Base-by-base conservation (phyloP, 2,888 invertebrate species). In the Geophilus truncorum region DNA sequence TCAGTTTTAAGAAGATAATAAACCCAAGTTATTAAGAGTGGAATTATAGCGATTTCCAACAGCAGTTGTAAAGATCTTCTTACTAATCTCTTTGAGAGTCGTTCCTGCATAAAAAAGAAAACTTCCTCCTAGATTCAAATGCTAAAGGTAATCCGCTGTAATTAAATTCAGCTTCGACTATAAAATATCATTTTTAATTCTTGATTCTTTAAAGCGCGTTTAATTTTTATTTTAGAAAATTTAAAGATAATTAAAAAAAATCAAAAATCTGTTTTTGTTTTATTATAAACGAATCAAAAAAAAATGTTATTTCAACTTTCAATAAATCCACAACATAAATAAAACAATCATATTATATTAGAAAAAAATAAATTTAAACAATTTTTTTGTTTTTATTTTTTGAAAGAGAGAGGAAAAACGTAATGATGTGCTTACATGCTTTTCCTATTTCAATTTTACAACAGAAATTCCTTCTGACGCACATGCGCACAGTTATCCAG, bases 1-100 rank as follows among this genome's bases (percentile, higher is more conserved):
- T 62, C 57, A 62, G 57, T 62, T 62, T 62, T 62, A 62, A 62
- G 57, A 62, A 9, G 57, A 62, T 62, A 62, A 62, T 62, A 62
- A 62, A 62, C 57, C 21, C 18, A 18, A 23, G 57, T 62, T 62
- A 62, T 62, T 62, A 23, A n/a, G 57, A 62, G 57, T 62, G 57
- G 57, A 62, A 62, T 62, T 62, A 62, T 62, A 62, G 57, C 23
- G 18, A 62, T 23, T 62, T 62, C 10, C 23, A 62, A 40, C 40
- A 12, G 40, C 40, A 0, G 40, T 40, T 10, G 40, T 40, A 40
- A 40, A 40, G 40, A 40, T 40, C 40, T n/a, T 40, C 40, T 10
- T n/a, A 40, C 15, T 40, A 40, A 40, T 40, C 40, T 40, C 40
- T 9, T 40, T 15, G 40, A 40, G 40, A 40, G 15, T n/a, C 40